A percentile compares a stretch with the other conserved stretches of the same genome.
Evolutionary conservation across 2,797 vertebrate genomes (phyloP).

Genomic region (Fringilla coelebs): DNA sequence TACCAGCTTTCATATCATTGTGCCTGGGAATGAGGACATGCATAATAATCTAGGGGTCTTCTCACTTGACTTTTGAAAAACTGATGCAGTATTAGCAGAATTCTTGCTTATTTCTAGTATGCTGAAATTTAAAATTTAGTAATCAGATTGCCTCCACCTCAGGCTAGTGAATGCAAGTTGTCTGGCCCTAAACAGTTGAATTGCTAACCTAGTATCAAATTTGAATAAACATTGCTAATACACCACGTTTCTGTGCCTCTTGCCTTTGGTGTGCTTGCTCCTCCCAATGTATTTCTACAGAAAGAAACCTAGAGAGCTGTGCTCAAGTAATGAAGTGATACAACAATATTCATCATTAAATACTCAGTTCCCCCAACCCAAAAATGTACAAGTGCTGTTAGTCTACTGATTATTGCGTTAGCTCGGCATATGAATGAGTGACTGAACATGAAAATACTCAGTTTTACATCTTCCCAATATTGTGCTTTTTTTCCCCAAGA

Average conservation of each 20-base stretch:
- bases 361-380: not conserved
- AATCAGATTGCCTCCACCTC: not conserved
- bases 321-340: not conserved
- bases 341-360: not conserved
- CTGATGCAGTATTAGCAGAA: not conserved
- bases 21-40: not conserved
- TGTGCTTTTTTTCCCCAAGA: not conserved
- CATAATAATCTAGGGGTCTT: not conserved
- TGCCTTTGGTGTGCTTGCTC: not conserved
- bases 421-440: not conserved
- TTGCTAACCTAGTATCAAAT: not conserved
- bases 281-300: not conserved
- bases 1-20: not conserved
- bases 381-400: not conserved
- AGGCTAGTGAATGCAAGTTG: not conserved
- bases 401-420: not conserved
- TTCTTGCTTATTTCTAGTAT: not conserved
- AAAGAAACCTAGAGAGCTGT: not conserved
- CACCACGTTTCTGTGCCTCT: not conserved
- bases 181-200: not conserved
- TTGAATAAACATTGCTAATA: not conserved
- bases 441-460: not conserved
- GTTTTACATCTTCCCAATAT: not conserved
- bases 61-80: not conserved
- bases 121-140: not conserved